Percentiles rank a stretch among this genome's conserved stretches.
These are phyloP conservation scores for Osmerus mordax DNA, from an alignment of 2,113 vertebrate species.

Conservation along the genomic window DNA sequence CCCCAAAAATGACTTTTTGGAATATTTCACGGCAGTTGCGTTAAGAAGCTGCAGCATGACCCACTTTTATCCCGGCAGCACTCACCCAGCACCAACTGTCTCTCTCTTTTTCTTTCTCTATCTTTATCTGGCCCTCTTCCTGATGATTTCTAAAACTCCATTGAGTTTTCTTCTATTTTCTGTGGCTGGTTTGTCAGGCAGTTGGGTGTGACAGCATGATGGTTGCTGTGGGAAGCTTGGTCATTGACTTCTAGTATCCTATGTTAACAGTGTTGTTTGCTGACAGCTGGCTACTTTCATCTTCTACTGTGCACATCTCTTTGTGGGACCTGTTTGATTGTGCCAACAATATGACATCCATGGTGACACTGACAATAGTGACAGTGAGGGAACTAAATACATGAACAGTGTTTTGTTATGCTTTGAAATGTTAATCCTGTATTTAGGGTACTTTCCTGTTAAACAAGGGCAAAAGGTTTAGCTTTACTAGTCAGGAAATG, in stretches of 20 bases:
- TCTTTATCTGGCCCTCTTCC: neutral
- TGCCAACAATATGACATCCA: slow-evolving; percentile 5
- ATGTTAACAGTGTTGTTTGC: slow-evolving; percentile 1
- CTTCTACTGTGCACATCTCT: slow-evolving; percentile 11
- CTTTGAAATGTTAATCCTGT: neutral
- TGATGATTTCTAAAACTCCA: neutral
- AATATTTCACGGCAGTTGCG: slow-evolving; percentile 61
- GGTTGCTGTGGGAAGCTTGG: slow-evolving; percentile 3
- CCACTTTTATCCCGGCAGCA: slow-evolving; percentile 53
- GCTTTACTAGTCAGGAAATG: no score
- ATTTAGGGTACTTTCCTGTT: no score
- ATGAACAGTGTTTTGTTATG: neutral
- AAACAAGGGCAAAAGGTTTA: no score
- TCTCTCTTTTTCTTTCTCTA: slow-evolving; percentile 10
- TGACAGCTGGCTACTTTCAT: slow-evolving; percentile 24
- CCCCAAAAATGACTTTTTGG: slow-evolving; percentile 65
- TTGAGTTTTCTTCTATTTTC: slow-evolving; percentile 1
- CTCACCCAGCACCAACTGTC: slow-evolving; percentile 7
- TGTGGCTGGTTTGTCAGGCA: neutral
- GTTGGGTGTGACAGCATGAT: slow-evolving; percentile 3
- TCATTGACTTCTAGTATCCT: slow-evolving; percentile 34
- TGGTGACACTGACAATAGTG: slow-evolving; percentile 28
- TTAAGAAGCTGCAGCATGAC: slow-evolving; percentile 57
- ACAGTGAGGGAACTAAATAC: neutral
- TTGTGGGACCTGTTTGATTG: slow-evolving; percentile 16